Conservation (phyloP, 2,113 vertebrate species). For the Zosterops lateralis region DNA sequence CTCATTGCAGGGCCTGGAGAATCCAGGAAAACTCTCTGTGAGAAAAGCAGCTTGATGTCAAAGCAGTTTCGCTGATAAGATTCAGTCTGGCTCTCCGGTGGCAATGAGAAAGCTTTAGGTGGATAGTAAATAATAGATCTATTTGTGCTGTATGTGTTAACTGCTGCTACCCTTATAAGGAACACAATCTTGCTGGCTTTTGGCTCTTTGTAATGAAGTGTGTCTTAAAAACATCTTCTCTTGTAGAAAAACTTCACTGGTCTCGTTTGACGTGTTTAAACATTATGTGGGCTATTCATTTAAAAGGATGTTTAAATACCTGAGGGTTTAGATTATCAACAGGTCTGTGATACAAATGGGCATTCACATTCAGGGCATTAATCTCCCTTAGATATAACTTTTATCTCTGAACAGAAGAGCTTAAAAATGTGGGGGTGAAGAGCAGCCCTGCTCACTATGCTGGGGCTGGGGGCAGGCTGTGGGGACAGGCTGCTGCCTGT, state of each 20-base stretch:
- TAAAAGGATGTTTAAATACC: not conserved
- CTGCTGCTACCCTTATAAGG: not conserved
- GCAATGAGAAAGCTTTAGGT: slow-evolving; percentile 30
- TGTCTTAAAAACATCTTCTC: not conserved
- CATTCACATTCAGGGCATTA: slow-evolving; percentile 27
- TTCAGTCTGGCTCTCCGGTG: slow-evolving; percentile 21
- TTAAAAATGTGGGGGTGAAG: not conserved
- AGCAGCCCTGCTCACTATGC: not conserved
- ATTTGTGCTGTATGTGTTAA: slow-evolving; percentile 10
- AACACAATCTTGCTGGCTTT: not conserved
- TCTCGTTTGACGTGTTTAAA: slow-evolving; percentile 1
- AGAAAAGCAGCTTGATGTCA: slow-evolving; percentile 47
- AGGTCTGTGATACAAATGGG: not conserved
- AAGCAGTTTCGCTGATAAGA: slow-evolving; percentile 49
- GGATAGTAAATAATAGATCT: slow-evolving; percentile 53
- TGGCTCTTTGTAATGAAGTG: not conserved
- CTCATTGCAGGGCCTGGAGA: not conserved
- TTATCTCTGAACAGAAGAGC: slow-evolving; percentile 22
- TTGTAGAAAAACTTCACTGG: not conserved
- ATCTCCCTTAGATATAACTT: not conserved
- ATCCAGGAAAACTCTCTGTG: not conserved
- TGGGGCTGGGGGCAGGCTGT: not conserved
- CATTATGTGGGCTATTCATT: not conserved
- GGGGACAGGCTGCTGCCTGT: not conserved
- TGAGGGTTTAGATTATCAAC: slow-evolving; percentile 1